These are phyloP conservation scores for Raja brachyura DNA, from an alignment of 2,113 vertebrate genomes.

Conservation along the genomic window DNA sequence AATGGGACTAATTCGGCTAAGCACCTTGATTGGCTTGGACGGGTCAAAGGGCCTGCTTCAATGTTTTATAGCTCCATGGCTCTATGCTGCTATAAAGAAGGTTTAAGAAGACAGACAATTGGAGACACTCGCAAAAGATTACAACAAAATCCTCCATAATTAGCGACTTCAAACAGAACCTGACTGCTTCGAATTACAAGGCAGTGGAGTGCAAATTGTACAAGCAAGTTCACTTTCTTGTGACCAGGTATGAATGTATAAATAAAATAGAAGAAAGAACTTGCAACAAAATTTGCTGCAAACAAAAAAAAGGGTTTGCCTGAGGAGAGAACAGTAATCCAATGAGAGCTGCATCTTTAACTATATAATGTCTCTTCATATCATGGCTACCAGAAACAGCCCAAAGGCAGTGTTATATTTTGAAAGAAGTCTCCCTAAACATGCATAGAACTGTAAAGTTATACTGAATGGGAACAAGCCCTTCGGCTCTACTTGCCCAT, in stretches of 20 bases:
- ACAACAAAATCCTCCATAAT: not conserved
- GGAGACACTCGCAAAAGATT: not conserved
- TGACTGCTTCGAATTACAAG: not conserved
- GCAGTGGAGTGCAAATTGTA: not conserved
- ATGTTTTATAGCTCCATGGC: too few relatives aligned
- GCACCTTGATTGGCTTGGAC: too few relatives aligned
- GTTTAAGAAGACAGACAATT: not conserved
- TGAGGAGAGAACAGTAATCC: not conserved
- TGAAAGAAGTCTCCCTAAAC: not conserved
- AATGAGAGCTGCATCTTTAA: not conserved
- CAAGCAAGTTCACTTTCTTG: not conserved
- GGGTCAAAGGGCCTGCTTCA: too few relatives aligned
- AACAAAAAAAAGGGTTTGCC: not conserved
- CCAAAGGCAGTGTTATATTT: not conserved
- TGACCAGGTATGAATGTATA: not conserved
- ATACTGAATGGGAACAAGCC: too few relatives aligned
- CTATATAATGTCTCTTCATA: not conserved
- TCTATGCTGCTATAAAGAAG: not conserved
- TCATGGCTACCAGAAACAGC: not conserved
- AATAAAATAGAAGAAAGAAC: not conserved
- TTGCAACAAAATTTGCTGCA: not conserved
- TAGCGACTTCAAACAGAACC: not conserved
- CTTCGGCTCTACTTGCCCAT: too few relatives aligned
- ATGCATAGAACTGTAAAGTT: not conserved
- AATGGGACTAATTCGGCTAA: too few relatives aligned